Conservation (phyloP, 2,888 invertebrate genomes). For the Apoda limacodes region DNA sequence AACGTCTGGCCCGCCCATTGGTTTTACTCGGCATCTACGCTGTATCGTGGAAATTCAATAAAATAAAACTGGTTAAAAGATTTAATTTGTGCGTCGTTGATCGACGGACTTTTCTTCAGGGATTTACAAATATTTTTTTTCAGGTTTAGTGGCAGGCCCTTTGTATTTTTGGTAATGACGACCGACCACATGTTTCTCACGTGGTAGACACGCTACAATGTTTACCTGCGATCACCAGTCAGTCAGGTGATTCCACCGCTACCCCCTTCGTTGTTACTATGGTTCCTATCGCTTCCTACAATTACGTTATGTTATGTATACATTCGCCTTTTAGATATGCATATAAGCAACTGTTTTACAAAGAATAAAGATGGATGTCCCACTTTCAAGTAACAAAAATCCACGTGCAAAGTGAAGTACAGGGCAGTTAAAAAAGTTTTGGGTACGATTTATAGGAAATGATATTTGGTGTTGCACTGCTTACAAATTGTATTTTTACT, state of each 20-base stretch:
- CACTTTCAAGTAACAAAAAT: too few relatives aligned
- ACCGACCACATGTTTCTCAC: constrained; percentile 50
- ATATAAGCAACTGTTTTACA: too few relatives aligned
- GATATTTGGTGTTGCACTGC: too few relatives aligned
- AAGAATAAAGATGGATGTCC: constrained; percentile 8
- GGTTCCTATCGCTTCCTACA: constrained; percentile 18
- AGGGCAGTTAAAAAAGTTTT: too few relatives aligned
- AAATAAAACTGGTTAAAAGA: constrained; percentile 64
- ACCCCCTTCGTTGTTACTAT: constrained; percentile 28
- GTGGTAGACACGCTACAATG: constrained; percentile 65
- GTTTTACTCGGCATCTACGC: constrained; percentile 63
- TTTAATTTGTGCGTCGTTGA: constrained; percentile 47
- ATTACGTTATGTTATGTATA: constrained; percentile 23
- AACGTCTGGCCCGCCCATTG: constrained; percentile 66
- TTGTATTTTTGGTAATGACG: constrained; percentile 1
- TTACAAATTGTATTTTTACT: too few relatives aligned
- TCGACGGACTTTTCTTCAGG: constrained; percentile 24
- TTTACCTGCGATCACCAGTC: constrained; percentile 59
- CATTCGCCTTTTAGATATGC: too few relatives aligned
- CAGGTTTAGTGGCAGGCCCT: constrained; percentile 5
- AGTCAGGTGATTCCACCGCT: constrained; percentile 52
- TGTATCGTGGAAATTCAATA: constrained; percentile 65
- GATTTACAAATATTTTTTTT: constrained; percentile 14
- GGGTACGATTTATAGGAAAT: too few relatives aligned
- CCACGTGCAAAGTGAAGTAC: too few relatives aligned